Base-by-base conservation (phyloP, 2,888 invertebrate species). In the Oxystoma pomonae region DNA sequence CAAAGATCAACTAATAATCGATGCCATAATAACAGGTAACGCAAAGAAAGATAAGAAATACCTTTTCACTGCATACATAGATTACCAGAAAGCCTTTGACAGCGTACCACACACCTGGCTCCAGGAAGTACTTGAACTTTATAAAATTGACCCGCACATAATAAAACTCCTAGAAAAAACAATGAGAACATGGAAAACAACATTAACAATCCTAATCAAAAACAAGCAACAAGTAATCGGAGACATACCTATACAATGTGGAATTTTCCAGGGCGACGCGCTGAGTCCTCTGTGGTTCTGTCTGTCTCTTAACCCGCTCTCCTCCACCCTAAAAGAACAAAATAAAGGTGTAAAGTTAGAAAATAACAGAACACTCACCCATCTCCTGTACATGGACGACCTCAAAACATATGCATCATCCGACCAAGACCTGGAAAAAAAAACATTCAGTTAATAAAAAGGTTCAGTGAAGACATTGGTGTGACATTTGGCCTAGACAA, bases 61-160 rank as follows among this genome's bases (percentile, higher is more conserved):
- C n/a, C n/a, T n/a, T n/a, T n/a, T n/a, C n/a, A n/a, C n/a, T n/a
- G n/a, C n/a, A n/a, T n/a, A n/a, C n/a, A 57, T 12, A 52, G 60
- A 57, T 17, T 60, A 57, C 20, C 20, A 52, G 2, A 58, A 61
- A 18, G 61, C 57, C 1, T 61, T 61, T 20, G 61, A 61, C 16
- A 50, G 57, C 9, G 22, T 61, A 1, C 58, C 61, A n/a, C 61
- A 61, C 22, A 17, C n/a, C 1, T 61, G 61, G 61, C 20, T 61
- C 1, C 12, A 49, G 7, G 16, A 50, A 50, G 17, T 16, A 7
- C 22, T 58, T 5, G 16, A 61, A n/a, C 20, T 58, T 1, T 52
- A 57, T 18, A 52, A 20, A 16, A 22, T 61, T 9, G 18, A 21
- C 20, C 1, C 9, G 1, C 20, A 16, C 7, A 50, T 57, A 1